Conservation (phyloP, 2,797 vertebrate species). For the Hyperoplus immaculatus region DNA sequence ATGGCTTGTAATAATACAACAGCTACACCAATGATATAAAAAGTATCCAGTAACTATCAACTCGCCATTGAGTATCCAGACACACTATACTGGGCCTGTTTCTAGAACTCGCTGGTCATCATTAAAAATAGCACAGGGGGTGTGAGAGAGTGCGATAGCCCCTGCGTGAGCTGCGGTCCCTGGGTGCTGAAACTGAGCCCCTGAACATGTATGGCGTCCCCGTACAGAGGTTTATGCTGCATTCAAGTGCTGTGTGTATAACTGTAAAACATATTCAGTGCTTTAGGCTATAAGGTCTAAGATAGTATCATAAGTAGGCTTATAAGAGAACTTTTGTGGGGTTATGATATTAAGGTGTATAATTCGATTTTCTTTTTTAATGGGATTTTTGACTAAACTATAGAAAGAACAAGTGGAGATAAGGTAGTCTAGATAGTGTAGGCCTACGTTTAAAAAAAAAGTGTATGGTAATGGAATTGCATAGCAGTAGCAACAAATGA, state of each 20-base stretch:
- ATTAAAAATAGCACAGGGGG: conserved; percentile 79
- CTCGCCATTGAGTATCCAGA: neutral
- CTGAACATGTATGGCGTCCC: conserved; percentile 61
- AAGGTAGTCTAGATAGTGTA: neutral
- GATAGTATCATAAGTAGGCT: neutral
- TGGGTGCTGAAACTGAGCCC: conserved; percentile 54
- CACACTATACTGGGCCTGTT: conserved; percentile 40
- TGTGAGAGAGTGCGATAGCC: conserved; percentile 64
- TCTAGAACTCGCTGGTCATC: conserved; percentile 68
- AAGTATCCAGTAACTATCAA: neutral
- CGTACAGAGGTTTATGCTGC: conserved; percentile 47
- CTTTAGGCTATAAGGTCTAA: neutral
- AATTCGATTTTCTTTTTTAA: too few relatives aligned
- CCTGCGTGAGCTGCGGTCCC: conserved; percentile 40
- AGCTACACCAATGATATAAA: conserved; percentile 3
- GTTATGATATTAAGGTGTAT: neutral
- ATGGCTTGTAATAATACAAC: neutral
- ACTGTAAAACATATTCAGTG: neutral
- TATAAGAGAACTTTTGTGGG: neutral
- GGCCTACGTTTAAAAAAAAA: too few relatives aligned
- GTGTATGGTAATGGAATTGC: too few relatives aligned
- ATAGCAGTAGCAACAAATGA: neutral
- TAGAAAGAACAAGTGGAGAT: neutral
- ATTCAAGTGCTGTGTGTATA: conserved; percentile 25
- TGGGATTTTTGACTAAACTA: neutral